A percentile compares a stretch with the other conserved stretches of the same genome.
Conservation (phyloP, 2,113 vertebrate genomes). For the Philantomba maxwellii region DNA sequence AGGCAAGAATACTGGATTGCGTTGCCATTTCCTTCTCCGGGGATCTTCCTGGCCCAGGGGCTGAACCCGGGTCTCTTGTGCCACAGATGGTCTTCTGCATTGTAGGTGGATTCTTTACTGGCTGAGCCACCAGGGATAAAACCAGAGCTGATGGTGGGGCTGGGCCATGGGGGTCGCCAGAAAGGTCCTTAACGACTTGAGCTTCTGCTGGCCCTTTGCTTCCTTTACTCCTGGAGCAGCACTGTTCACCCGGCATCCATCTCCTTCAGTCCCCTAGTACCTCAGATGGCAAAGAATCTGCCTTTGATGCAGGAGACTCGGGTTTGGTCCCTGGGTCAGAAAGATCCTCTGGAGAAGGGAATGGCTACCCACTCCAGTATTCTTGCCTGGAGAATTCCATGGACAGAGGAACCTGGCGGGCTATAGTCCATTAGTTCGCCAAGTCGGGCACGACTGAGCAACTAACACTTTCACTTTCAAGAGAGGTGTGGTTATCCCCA, state of each 20-base stretch:
- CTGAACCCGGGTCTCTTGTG: background rate
- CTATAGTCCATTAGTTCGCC: background rate
- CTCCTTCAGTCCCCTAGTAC: background rate
- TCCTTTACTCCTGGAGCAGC: background rate
- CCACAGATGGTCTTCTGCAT: background rate
- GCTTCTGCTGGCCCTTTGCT: background rate
- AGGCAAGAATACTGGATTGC: background rate
- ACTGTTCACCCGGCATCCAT: fast-evolving
- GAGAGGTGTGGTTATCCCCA: background rate
- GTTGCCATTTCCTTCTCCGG: background rate
- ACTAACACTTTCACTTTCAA: background rate
- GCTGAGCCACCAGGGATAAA: background rate
- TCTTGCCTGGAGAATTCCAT: background rate
- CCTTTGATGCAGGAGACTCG: background rate
- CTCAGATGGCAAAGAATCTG: background rate
- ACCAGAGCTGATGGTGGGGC: background rate
- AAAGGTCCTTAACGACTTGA: background rate
- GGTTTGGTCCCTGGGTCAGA: background rate
- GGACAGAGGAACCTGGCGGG: background rate
- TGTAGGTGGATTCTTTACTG: background rate
- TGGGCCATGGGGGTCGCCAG: background rate
- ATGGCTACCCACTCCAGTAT: background rate
- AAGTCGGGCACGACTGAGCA: background rate
- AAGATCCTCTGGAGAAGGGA: background rate
- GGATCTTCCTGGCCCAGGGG: background rate